A percentile compares a stretch with the other conserved stretches of the same genome.
Conservation (phyloP, 1,140 invertebrate genomes). For the Drosophila kikkawai region DNA sequence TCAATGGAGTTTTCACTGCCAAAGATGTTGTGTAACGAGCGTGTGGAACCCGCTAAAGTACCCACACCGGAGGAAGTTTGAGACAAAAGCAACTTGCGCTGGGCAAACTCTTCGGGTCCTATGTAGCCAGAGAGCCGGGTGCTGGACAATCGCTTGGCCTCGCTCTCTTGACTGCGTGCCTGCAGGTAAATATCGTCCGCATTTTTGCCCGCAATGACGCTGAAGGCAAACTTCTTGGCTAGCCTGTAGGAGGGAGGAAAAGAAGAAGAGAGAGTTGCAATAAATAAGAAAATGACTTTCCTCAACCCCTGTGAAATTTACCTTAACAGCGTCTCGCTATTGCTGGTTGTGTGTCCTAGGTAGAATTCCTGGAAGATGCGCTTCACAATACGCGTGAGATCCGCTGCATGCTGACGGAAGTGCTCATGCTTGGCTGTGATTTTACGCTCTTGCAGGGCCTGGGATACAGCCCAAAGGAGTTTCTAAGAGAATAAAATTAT, state of each 20-base stretch:
- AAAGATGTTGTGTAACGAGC: slow-evolving; percentile 65
- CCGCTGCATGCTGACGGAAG: slow-evolving; percentile 87
- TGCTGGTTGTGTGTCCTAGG: slow-evolving; percentile 73
- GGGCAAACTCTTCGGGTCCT: slow-evolving; percentile 77
- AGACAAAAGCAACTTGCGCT: slow-evolving; percentile 60
- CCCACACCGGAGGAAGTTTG: slow-evolving; percentile 30
- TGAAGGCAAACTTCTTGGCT: slow-evolving; percentile 87
- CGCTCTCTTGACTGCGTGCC: slow-evolving; percentile 70
- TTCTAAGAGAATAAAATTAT: slow-evolving; percentile 85
- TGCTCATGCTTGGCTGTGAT: slow-evolving; percentile 87
- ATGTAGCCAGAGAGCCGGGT: slow-evolving; percentile 81
- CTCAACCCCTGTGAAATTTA: slow-evolving; percentile 12
- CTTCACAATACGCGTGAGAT: slow-evolving; percentile 86
- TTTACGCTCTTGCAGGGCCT: slow-evolving; percentile 87
- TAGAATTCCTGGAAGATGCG: slow-evolving; percentile 83
- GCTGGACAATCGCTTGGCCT: slow-evolving; percentile 57
- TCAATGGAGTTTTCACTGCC: slow-evolving; percentile 75
- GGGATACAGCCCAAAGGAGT: slow-evolving; percentile 88
- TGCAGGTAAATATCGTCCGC: slow-evolving; percentile 85
- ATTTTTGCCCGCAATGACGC: slow-evolving; percentile 86
- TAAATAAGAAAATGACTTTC: neutral
- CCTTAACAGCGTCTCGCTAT: slow-evolving; percentile 84
- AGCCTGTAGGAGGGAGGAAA: slow-evolving; percentile 65
- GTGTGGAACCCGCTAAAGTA: slow-evolving; percentile 20
- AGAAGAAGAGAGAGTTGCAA: neutral